A percentile compares a stretch with the other conserved stretches of the same genome.
Conservation (phyloP, 2,797 vertebrate genomes). For the Dermochelys coriacea region DNA sequence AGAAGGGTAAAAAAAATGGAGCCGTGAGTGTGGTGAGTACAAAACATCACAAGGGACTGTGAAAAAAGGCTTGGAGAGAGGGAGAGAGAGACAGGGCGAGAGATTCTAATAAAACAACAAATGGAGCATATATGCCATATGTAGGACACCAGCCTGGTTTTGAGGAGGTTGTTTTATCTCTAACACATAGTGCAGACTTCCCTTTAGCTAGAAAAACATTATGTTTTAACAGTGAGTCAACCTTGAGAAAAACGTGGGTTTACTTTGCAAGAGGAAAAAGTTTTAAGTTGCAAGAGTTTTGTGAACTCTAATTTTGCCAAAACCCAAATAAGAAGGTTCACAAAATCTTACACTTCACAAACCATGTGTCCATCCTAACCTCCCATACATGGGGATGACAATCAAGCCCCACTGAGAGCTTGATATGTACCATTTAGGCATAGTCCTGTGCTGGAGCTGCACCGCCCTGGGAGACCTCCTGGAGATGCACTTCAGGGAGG, state of each 20-base stretch:
- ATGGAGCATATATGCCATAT: neutral
- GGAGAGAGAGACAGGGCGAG: neutral
- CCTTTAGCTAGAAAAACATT: constrained; percentile 38
- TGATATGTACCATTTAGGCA: constrained; percentile 11
- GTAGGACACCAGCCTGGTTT: neutral
- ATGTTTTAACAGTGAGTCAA: constrained; percentile 63
- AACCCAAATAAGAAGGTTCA: constrained; percentile 33
- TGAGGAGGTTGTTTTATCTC: constrained; percentile 39
- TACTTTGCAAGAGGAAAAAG: constrained; percentile 61
- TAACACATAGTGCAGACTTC: constrained; percentile 28
- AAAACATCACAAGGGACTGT: constrained; percentile 9
- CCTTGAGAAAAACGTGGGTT: constrained; percentile 74
- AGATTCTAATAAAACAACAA: constrained; percentile 10
- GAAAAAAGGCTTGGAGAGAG: constrained; percentile 27
- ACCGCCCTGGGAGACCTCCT: rapidly evolving
- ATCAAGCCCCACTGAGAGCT: constrained; percentile 19
- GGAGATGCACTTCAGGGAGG: neutral
- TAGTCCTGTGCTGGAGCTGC: neutral
- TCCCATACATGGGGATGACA: neutral
- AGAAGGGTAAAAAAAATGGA: neutral
- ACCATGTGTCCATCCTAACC: neutral
- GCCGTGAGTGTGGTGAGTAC: neutral
- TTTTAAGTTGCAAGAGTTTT: too few species aligned
- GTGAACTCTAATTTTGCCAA: constrained; percentile 62
- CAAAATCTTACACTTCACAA: constrained; percentile 1